phyloP scores from a whole-genome alignment of 1,140 invertebrate species.

The Micrasema minimum region DNA sequence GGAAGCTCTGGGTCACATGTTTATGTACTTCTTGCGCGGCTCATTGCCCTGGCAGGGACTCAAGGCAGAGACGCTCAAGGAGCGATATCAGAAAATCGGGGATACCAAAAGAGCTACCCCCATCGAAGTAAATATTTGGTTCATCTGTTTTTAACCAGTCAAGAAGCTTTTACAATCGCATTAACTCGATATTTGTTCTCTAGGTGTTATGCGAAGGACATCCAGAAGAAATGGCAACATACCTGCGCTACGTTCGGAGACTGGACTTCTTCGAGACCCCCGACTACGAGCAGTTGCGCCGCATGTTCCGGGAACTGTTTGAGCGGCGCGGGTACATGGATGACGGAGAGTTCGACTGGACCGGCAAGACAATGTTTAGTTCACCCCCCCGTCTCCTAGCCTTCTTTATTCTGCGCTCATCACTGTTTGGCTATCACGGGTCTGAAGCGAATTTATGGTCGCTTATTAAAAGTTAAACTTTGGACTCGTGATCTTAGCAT shows the following conservation, averaged over 20 bases:
- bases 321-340: slow-evolving; percentile 92
- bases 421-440: too few relatives aligned
- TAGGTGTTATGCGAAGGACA: slow-evolving; percentile 95
- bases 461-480: too few relatives aligned
- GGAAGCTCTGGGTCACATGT: slow-evolving; percentile 99
- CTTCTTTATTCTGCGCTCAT: too few relatives aligned
- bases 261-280: slow-evolving; percentile 99
- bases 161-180: too few relatives aligned
- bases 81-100: slow-evolving; percentile 99
- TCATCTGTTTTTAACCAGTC: too few relatives aligned
- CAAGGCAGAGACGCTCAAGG: slow-evolving; percentile 99
- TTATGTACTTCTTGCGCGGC: slow-evolving; percentile 99
- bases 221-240: slow-evolving; percentile 97
- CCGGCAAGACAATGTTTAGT: slow-evolving; percentile 91
- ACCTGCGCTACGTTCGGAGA: slow-evolving; percentile 95
- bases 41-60: slow-evolving; percentile 99
- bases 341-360: slow-evolving; percentile 99
- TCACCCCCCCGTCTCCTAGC: neutral
- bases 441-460: too few relatives aligned
- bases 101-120: slow-evolving; percentile 98
- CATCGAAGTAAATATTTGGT: slow-evolving; percentile 83
- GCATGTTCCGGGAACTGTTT: slow-evolving; percentile 95
- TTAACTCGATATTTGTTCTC: too few relatives aligned
- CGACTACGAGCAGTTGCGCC: slow-evolving; percentile 97
- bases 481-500: too few relatives aligned